These are phyloP conservation scores for Protophormia terraenovae DNA, from an alignment of 2,888 invertebrate species.

Conservation along the genomic window DNA sequence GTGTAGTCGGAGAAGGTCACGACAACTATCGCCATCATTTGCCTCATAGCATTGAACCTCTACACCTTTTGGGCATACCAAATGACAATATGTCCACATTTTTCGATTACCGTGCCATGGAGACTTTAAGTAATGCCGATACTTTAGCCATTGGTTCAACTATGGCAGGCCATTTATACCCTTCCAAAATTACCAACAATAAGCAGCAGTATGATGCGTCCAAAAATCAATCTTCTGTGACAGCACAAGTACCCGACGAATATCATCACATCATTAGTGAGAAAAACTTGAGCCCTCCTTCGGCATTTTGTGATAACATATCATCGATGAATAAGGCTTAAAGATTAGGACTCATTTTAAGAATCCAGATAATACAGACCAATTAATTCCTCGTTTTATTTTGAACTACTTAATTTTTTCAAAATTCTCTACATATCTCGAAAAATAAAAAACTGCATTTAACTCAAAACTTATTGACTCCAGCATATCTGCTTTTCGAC, in stretches of 20 bases:
- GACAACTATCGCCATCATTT: conserved; percentile 73
- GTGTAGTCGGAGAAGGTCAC: conserved; percentile 35
- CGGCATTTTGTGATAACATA: conserved; percentile 81
- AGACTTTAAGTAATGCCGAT: conserved; percentile 78
- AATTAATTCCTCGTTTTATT: not conserved
- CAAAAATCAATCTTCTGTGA: conserved; percentile 7
- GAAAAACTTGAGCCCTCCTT: conserved; percentile 80
- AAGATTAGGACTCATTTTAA: not conserved
- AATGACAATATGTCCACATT: conserved; percentile 73
- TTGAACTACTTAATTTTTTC: not conserved
- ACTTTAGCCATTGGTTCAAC: conserved; percentile 77
- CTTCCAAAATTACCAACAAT: conserved; percentile 62
- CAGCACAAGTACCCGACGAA: conserved; percentile 69
- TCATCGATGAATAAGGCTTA: conserved; percentile 68
- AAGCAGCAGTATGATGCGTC: conserved; percentile 48
- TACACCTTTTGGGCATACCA: conserved; percentile 74
- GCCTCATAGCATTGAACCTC: conserved; percentile 76
- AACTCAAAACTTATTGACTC: not conserved
- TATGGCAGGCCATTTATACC: conserved; percentile 73
- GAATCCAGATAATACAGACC: not conserved
- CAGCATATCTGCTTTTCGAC: conserved; percentile 22
- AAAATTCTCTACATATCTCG: conserved; percentile 42
- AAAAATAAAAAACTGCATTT: conserved; percentile 20
- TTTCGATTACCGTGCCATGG: conserved; percentile 77
- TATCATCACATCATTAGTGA: conserved; percentile 75